Evolutionary conservation across 2,797 vertebrate genomes (phyloP).

Genomic region (Podarcis siculus): DNA sequence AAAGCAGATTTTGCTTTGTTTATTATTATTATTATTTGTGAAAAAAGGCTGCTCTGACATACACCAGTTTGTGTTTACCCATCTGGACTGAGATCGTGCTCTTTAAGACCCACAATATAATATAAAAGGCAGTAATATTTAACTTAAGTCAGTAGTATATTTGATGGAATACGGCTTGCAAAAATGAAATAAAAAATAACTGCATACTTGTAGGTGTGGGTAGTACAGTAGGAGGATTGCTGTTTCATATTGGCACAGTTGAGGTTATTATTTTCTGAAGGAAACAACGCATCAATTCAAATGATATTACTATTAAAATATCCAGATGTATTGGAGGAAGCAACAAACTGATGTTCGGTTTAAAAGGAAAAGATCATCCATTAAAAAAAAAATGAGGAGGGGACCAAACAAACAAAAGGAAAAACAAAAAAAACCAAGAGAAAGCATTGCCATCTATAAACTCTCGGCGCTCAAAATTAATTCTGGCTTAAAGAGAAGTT

Average conservation of each 20-base stretch:
- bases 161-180: conserved; percentile 60
- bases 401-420: not conserved
- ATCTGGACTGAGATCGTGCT: not conserved
- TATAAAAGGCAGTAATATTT: conserved; percentile 37
- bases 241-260: conserved; percentile 71
- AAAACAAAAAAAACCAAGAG: not conserved
- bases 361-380: conserved; percentile 52
- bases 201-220: conserved; percentile 38
- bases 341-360: conserved; percentile 57
- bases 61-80: not conserved
- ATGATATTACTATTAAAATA: conserved; percentile 77
- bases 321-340: conserved; percentile 67
- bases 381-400: conserved; percentile 34
- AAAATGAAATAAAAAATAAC: conserved; percentile 52
- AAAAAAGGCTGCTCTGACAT: not conserved
- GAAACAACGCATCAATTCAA: conserved; percentile 75
- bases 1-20: not conserved
- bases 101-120: not conserved
- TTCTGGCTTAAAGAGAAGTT: conserved; percentile 65
- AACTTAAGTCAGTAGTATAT: conserved; percentile 55
- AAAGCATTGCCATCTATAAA: conserved; percentile 47
- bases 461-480: conserved; percentile 56
- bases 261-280: conserved; percentile 71
- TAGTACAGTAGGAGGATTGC: conserved; percentile 52
- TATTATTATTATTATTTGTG: not conserved